Base-by-base conservation (phyloP, 2,888 invertebrate genomes). In the Platypus cylindrus region DNA sequence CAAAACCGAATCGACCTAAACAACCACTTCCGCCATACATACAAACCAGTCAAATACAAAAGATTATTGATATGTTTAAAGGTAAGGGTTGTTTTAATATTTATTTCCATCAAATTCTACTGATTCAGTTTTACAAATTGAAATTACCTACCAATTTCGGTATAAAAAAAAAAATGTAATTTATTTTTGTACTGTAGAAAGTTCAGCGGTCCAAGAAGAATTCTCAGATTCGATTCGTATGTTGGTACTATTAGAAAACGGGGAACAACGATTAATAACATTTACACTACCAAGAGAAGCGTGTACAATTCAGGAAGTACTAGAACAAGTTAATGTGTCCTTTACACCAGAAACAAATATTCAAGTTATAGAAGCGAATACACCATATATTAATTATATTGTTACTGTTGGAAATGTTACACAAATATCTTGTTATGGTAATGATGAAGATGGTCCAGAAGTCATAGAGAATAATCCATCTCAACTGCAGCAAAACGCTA, bases 261-360 rank as follows among this genome's bases (percentile, higher is more conserved):
- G 82, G 9, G 83, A 84, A 60, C 84, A 84, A 58, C 71, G 84
- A 53, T 65, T 84, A 40, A 84, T 84, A 34, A 83, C 83, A 7
- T 84, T 84, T 55, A 83, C 83, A 35, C 65, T 83, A 48, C 84
- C 84, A 5, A 76, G 79, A 51, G 83, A 84, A 56, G 78, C 79
- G 43, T 84, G 84, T 59, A 83, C 83, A 0, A 77, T 84, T 34
- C 78, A 81, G 57, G 83, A 84, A 64, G 73, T 84, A 45, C 62
- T 84, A 38, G 83, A 83, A 56, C 83, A 84, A 69, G 76, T 76
- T 27, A 72, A 73, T 41, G 79, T 84, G 48, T 71, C 75, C 30
- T 77, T 80, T 52, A 70, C 75, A 31, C 68, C 70, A 34, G 75
- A 75, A 36, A 81, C 81, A 7, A 71, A 72, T 43, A 80, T 84